phyloP scores from a whole-genome alignment of 1,140 invertebrate genomes.

The Drosophila sp. region DNA sequence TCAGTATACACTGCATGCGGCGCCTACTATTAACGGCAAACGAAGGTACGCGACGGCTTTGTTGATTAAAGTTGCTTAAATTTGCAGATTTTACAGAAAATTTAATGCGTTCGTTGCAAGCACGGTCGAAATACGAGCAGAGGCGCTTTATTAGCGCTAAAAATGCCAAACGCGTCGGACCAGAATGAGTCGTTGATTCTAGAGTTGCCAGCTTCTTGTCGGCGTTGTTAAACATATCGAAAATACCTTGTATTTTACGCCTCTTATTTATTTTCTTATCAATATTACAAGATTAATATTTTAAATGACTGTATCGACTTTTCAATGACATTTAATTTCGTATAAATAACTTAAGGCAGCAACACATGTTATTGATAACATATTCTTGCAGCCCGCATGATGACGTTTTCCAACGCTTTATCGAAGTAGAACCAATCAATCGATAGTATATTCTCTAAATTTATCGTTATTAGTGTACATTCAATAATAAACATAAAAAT shows the following conservation, averaged over 20 bases:
- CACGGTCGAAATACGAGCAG: slow-evolving; percentile 56
- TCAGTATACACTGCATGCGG: slow-evolving; percentile 9
- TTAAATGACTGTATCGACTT: too few species aligned
- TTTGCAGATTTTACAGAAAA: slow-evolving; percentile 58
- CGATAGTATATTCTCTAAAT: slow-evolving; percentile 27
- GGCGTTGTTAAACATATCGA: slow-evolving; percentile 12
- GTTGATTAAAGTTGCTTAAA: slow-evolving; percentile 22
- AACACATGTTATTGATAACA: background rate
- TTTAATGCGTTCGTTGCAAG: slow-evolving; percentile 81
- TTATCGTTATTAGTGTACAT: slow-evolving; percentile 16
- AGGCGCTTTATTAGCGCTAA: slow-evolving; percentile 57
- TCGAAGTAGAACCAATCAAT: slow-evolving; percentile 5
- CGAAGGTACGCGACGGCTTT: slow-evolving; percentile 5
- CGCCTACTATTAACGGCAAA: slow-evolving; percentile 11
- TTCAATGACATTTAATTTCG: too few species aligned
- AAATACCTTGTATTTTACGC: too few species aligned
- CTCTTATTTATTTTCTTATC: background rate
- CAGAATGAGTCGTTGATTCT: slow-evolving; percentile 12
- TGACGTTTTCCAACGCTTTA: background rate
- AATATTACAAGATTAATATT: background rate
- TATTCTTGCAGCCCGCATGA: background rate
- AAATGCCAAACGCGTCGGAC: slow-evolving; percentile 54
- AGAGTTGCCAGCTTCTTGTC: slow-evolving; percentile 51
- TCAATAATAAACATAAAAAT: slow-evolving; percentile 29
- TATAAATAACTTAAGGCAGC: background rate